A percentile compares a stretch with the other conserved stretches of the same genome.
Conservation (phyloP, 1,140 invertebrate species). For the Homalodisca vitripennis region DNA sequence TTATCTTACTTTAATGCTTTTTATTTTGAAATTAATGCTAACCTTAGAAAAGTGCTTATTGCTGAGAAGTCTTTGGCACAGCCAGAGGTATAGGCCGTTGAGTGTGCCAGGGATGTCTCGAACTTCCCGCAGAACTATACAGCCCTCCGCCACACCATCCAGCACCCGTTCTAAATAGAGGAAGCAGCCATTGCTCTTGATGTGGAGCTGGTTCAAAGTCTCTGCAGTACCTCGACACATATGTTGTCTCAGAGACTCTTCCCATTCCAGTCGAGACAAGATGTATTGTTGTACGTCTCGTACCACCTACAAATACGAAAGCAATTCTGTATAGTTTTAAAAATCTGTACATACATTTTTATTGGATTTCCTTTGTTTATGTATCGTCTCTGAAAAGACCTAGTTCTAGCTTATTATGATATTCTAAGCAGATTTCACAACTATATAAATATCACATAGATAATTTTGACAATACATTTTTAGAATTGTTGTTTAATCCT, state of each 20-base stretch:
- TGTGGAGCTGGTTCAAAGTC: constrained; percentile 92
- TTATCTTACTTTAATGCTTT: no score
- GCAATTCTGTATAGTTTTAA: no score
- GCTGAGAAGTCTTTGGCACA: constrained; percentile 89
- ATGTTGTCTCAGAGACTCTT: constrained; percentile 75
- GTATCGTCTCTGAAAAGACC: neutral
- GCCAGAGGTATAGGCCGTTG: constrained; percentile 93
- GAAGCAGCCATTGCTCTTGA: constrained; percentile 96
- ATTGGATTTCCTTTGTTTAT: neutral
- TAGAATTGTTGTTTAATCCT: no score
- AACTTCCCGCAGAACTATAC: constrained; percentile 82
- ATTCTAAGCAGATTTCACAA: no score
- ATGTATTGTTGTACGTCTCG: constrained; percentile 96
- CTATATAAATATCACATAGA: no score
- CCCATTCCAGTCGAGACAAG: constrained; percentile 81
- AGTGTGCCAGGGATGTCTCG: constrained; percentile 92
- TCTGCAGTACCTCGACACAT: constrained; percentile 85
- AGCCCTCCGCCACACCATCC: constrained; percentile 90
- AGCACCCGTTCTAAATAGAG: constrained; percentile 91
- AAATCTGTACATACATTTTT: no score
- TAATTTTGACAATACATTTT: no score
- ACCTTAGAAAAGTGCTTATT: constrained; percentile 81
- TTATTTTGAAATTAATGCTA: no score
- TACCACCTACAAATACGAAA: constrained; percentile 62
- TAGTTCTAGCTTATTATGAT: no score